Evolutionary conservation across 2,113 vertebrate species (phyloP).

Genomic region (Oxyruncus cristatus): DNA sequence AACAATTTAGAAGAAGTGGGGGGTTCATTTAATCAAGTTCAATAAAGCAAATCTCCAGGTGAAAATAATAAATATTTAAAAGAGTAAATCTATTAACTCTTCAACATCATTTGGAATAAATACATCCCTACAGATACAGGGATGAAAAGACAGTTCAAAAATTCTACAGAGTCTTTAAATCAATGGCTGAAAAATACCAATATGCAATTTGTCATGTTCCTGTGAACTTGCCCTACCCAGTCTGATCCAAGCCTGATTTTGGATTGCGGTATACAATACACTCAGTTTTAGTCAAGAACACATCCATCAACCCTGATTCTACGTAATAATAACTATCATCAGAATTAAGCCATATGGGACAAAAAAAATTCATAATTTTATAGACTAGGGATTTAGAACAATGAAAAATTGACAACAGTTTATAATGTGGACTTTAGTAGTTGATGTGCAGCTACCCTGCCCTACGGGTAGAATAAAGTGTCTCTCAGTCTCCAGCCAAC

Average conservation of each 20-base stretch:
- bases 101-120: neutral
- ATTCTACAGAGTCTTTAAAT: neutral
- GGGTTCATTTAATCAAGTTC: slow-evolving; percentile 52
- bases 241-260: neutral
- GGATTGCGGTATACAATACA: neutral
- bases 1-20: slow-evolving; percentile 25
- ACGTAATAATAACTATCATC: neutral
- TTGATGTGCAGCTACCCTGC: neutral
- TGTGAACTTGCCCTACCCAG: neutral
- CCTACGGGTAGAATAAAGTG: neutral
- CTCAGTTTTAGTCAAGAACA: neutral
- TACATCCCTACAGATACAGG: neutral
- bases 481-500: neutral
- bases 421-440: neutral
- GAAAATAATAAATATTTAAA: neutral
- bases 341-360: neutral
- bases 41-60: slow-evolving; percentile 62
- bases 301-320: neutral
- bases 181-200: neutral
- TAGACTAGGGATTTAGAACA: neutral
- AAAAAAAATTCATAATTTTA: neutral
- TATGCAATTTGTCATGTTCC: neutral
- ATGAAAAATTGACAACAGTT: neutral
- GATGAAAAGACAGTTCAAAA: neutral
- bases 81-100: neutral